Percentiles rank a stretch among this genome's conserved stretches.
phyloP scores from a whole-genome alignment of 2,888 invertebrate species.

The Drosophila limbata region DNA sequence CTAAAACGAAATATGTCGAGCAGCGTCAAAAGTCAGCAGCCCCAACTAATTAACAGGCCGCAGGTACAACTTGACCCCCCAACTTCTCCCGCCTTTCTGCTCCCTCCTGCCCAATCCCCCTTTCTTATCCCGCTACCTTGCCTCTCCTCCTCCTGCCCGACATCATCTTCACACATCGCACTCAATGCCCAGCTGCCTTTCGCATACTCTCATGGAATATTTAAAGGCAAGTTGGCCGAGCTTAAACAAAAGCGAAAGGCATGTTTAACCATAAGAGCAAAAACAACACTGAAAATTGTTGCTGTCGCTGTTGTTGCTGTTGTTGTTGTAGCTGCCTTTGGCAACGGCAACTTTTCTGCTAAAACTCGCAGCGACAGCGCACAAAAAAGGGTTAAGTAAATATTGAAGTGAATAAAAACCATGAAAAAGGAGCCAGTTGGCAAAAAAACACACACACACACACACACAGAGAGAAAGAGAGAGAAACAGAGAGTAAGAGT shows the following conservation, averaged over 20 bases:
- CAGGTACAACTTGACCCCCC: constrained; percentile 65
- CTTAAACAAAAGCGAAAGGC: constrained; percentile 80
- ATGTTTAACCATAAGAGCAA: constrained; percentile 81
- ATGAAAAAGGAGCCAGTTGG: constrained; percentile 69
- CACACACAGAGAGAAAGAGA: constrained; percentile 22
- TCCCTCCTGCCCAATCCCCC: background rate
- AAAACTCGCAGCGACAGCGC: constrained; percentile 54
- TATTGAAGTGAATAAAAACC: constrained; percentile 80
- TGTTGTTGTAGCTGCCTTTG: constrained; percentile 52
- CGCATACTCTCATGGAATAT: constrained; percentile 72
- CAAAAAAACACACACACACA: constrained; percentile 49
- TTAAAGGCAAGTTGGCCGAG: constrained; percentile 69
- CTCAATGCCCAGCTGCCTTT: constrained; percentile 19
- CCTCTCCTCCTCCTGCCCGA: background rate
- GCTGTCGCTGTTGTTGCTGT: constrained; percentile 31
- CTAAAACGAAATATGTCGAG: constrained; percentile 75
- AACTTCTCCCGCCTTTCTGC: too few relatives aligned
- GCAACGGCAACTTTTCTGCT: constrained; percentile 66
- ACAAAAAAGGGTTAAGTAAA: constrained; percentile 80
- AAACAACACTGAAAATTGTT: constrained; percentile 69
- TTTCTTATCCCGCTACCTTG: background rate
- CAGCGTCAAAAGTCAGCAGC: constrained; percentile 76
- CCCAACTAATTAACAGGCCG: constrained; percentile 77
- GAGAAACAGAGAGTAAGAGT: constrained; percentile 1
- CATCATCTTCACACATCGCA: background rate